Conservation (phyloP, 2,888 invertebrate genomes). For the Drosophila imparisetae region DNA sequence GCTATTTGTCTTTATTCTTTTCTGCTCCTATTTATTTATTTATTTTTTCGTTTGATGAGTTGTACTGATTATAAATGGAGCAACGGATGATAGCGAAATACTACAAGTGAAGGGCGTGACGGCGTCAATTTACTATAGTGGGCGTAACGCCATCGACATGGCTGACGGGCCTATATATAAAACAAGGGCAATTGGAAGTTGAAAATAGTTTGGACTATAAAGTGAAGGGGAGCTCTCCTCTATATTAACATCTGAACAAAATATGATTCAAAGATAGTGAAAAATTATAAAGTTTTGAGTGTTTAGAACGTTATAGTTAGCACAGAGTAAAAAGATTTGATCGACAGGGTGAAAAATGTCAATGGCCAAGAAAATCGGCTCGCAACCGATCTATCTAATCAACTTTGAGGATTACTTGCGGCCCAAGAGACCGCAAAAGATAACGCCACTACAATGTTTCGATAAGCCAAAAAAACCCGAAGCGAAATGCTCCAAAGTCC, state of each 20-base stretch:
- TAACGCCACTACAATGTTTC: conserved; percentile 55
- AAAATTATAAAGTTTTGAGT: neutral
- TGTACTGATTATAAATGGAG: conserved; percentile 27
- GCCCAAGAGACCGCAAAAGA: conserved; percentile 33
- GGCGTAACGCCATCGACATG: neutral
- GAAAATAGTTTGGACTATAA: neutral
- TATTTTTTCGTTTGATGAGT: conserved; percentile 22
- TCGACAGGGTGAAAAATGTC: neutral
- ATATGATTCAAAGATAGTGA: neutral
- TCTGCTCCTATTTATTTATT: conserved; percentile 2
- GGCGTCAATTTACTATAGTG: conserved; percentile 4
- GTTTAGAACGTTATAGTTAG: neutral
- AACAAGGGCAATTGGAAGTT: too few species aligned
- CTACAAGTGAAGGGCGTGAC: conserved; percentile 39
- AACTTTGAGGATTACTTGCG: conserved; percentile 61
- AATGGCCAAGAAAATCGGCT: neutral
- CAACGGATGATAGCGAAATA: conserved; percentile 1
- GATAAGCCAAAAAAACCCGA: conserved; percentile 11
- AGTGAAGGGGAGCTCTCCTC: neutral
- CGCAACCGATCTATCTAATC: conserved; percentile 47
- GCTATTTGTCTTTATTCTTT: conserved; percentile 51
- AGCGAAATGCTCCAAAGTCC: conserved; percentile 5
- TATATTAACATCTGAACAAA: neutral
- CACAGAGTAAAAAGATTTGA: neutral
- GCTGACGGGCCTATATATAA: conserved; percentile 5